Percentiles rank a stretch among this genome's conserved stretches.
Evolutionary conservation across 2,113 vertebrate species (phyloP).

Genomic region (Gobiocypris rarus): DNA sequence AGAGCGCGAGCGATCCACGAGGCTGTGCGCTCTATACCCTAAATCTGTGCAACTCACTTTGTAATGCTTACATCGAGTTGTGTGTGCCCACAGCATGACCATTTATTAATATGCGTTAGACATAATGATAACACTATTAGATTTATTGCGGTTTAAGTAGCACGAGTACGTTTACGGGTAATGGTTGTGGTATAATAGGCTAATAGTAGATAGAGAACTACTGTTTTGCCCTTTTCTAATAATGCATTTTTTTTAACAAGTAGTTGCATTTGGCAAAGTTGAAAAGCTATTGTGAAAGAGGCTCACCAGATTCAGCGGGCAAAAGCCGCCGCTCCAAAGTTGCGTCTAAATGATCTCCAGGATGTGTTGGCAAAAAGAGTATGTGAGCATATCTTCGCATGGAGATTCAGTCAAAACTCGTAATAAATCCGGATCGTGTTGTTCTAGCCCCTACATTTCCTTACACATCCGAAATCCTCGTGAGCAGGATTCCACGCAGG

Average conservation of each 20-base stretch:
- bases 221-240: not conserved
- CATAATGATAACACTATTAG: not conserved
- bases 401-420: conserved; percentile 3
- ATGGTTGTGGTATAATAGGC: no score
- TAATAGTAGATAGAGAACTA: no score
- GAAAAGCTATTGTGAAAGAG: not conserved
- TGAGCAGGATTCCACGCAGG: conserved; percentile 25
- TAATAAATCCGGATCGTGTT: conserved; percentile 1
- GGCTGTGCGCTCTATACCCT: conserved; percentile 43
- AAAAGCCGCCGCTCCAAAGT: conserved; percentile 45
- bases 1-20: conserved; percentile 48
- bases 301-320: conserved; percentile 27
- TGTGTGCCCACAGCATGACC: not conserved
- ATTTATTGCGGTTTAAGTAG: not conserved
- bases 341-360: conserved; percentile 40
- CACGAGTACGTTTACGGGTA: no score
- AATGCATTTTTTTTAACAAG: not conserved
- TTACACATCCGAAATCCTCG: conserved; percentile 23
- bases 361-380: conserved; percentile 20
- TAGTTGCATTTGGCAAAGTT: not conserved
- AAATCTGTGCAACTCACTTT: conserved; percentile 23
- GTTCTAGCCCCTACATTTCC: conserved; percentile 17
- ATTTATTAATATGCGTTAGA: not conserved
- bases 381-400: conserved; percentile 42
- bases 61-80: conserved; percentile 21